phyloP scores from a whole-genome alignment of 30 jellyfish, hydroid and myxozoan genomes.

The Aurelia sp. region DNA sequence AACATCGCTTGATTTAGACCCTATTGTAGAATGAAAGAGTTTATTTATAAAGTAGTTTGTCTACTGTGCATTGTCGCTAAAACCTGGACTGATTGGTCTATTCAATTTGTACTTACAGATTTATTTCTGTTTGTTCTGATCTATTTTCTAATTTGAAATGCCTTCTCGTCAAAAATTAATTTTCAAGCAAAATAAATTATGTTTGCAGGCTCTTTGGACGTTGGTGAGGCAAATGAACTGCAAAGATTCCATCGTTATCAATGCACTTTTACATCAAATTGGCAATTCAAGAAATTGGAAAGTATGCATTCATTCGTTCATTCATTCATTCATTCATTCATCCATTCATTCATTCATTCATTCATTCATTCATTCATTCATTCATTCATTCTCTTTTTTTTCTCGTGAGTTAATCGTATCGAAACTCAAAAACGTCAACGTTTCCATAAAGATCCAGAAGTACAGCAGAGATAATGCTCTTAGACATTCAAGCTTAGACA shows the following conservation, averaged over 20 bases:
- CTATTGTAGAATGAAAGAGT: no score
- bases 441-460: background rate
- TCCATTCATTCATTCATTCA: background rate
- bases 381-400: background rate
- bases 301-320: slow-evolving; percentile 25
- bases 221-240: slow-evolving; percentile 86
- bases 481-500: no score
- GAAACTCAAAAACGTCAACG: background rate
- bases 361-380: background rate
- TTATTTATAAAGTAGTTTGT: no score
- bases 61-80: no score
- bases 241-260: slow-evolving; percentile 45
- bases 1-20: no score
- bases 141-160: no score
- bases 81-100: no score
- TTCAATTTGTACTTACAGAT: no score
- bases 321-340: background rate
- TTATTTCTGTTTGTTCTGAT: no score
- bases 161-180: no score
- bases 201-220: slow-evolving; percentile 65
- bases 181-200: no score
- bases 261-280: slow-evolving; percentile 64
- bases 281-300: slow-evolving; percentile 84
- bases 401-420: background rate
- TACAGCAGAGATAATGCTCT: no score